Evolutionary conservation across 1,140 invertebrate genomes (phyloP), one percentile per base, ranked within the genome.

Genomic region (Pachypeltis micranthus): DNA sequence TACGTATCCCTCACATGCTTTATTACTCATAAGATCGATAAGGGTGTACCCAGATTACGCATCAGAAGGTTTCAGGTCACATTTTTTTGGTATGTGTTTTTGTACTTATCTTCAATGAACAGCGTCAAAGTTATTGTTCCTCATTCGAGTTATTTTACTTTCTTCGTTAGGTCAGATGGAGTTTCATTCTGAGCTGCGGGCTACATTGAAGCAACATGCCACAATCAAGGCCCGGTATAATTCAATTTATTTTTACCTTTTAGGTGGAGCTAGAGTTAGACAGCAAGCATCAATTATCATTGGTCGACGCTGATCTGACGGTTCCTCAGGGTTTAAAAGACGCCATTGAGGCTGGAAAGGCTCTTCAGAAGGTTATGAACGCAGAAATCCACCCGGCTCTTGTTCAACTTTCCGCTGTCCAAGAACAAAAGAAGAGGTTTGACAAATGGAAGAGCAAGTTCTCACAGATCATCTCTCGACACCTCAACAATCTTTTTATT

Each of bases 401-500:
- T 27, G 71, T 81, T 1, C 84, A 86, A 66, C 78, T 93, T 72
- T 80, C 81, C 59, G 91, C 91, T 34, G 89, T 94, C 1, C 85
- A 90, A 70, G 93, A 96, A 75, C 91, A 96, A 73, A 84, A 86
- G 71, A 86, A 88, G 69, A 82, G 85, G 24, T 85, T 95, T 68
- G 86, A 88, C 58, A 92, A 91, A 74, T 82, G 88, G 64, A 86
- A 85, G 72, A 81, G 82, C n/a, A 87, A 86, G 74, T 93, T 96
- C 74, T 87, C 90, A 10, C 80, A 86, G 57, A 84, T 86, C 25
- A 80, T 96, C 23, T 85, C 85, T 34, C 80, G 91, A 34, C 90
- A 96, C 75, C 76, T 97, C 16, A 96, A 93, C 72, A 96, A 96
- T 78, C 78, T 93, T 39, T 93, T 96, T 66, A 92, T 95, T 72